Conservation (phyloP, 2,888 invertebrate genomes). For the Ischnura elegans region DNA sequence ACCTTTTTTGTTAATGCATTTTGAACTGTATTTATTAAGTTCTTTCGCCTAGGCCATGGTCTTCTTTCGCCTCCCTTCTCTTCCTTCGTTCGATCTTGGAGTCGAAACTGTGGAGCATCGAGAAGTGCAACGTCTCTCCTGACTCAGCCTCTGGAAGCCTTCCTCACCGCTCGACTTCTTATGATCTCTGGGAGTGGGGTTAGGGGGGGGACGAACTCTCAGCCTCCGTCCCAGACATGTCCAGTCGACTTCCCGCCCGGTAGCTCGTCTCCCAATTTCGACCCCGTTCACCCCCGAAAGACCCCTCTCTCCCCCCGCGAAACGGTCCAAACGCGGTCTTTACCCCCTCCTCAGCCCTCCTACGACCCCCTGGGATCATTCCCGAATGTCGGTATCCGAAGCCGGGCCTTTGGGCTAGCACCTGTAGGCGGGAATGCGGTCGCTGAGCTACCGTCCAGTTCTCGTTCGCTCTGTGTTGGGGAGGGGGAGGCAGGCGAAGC, state of each 20-base stretch:
- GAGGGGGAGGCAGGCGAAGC: neutral
- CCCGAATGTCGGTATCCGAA: constrained; percentile 37
- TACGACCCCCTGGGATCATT: neutral
- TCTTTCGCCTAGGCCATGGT: too few relatives aligned
- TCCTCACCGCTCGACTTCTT: neutral
- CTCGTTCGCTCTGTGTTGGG: neutral
- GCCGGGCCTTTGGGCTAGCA: constrained; percentile 53
- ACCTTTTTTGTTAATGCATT: too few relatives aligned
- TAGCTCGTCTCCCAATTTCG: constrained; percentile 15
- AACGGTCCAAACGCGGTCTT: neutral
- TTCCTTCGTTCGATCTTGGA: too few relatives aligned
- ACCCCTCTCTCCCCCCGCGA: neutral
- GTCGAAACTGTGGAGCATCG: neutral
- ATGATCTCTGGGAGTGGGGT: neutral
- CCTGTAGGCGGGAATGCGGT: constrained; percentile 63
- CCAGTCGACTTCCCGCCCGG: neutral
- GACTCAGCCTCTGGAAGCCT: neutral
- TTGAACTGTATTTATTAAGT: too few relatives aligned
- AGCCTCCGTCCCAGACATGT: neutral
- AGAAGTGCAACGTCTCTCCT: neutral
- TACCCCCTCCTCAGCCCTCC: neutral
- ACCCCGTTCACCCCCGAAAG: neutral
- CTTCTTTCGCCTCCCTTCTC: too few relatives aligned
- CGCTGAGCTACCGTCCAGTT: constrained; percentile 42
- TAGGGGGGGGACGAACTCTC: neutral